Evolutionary conservation across 1,140 invertebrate species (phyloP).

Genomic region (Aporrectodea caliginosa): DNA sequence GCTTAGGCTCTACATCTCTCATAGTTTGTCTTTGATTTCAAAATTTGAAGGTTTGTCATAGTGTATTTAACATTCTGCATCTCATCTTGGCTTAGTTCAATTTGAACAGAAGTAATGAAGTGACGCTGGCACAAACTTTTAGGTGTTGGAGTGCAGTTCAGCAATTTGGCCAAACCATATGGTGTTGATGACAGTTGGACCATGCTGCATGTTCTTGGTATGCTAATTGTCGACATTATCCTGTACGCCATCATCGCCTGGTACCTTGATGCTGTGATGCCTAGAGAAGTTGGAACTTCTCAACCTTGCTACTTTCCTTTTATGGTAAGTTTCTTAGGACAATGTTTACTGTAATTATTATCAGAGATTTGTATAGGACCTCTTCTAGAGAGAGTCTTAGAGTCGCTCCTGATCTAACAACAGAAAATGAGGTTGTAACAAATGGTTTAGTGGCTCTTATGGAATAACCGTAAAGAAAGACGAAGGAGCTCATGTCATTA

Average conservation of each 20-base stretch:
- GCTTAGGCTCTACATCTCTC: not conserved
- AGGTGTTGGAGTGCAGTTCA: conserved; percentile 48
- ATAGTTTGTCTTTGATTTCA: not conserved
- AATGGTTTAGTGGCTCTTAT: too few relatives aligned
- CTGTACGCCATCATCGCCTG: conserved; percentile 57
- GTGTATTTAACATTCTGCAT: not conserved
- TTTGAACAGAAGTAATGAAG: not conserved
- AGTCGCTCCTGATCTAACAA: too few relatives aligned
- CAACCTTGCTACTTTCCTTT: conserved; percentile 58
- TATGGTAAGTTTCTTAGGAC: conserved; percentile 48
- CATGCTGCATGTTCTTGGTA: conserved; percentile 53
- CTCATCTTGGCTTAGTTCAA: not conserved
- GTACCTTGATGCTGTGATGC: conserved; percentile 64
- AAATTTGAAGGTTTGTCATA: not conserved
- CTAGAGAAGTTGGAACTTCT: conserved; percentile 60
- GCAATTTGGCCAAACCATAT: conserved; percentile 38
- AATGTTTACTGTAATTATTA: too few relatives aligned
- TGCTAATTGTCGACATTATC: conserved; percentile 60
- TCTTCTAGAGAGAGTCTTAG: too few relatives aligned
- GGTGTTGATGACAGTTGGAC: conserved; percentile 50
- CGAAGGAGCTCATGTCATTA: too few relatives aligned
- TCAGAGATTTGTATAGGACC: too few relatives aligned
- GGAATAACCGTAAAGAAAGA: too few relatives aligned
- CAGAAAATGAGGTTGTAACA: too few relatives aligned
- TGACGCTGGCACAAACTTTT: not conserved